A percentile compares a stretch with the other conserved stretches of the same genome.
phyloP scores from a whole-genome alignment of 2,888 invertebrate species.

The Erannis defoliaria region DNA sequence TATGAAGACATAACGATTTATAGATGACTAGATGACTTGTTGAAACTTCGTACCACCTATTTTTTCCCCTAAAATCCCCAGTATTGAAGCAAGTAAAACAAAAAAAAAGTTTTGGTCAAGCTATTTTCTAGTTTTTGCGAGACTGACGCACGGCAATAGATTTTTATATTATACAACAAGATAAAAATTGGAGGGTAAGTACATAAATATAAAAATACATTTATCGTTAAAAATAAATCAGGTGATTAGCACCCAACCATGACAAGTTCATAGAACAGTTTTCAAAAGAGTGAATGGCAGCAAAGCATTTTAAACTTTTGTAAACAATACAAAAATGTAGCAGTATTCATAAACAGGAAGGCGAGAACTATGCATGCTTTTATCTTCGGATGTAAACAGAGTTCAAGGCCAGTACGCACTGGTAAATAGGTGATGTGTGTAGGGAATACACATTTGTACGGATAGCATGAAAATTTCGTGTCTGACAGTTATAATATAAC shows the following conservation, averaged over 20 bases:
- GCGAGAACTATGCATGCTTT: conserved; percentile 19
- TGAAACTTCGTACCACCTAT: no score
- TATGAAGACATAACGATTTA: no score
- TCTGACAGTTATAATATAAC: no score
- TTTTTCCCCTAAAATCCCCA: no score
- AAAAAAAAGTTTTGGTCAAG: no score
- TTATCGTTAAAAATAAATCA: background rate
- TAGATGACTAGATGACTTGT: no score
- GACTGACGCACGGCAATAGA: no score
- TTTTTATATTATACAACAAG: no score
- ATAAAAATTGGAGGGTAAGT: no score
- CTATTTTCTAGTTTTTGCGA: no score
- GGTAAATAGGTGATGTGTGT: background rate
- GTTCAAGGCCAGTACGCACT: conserved; percentile 35
- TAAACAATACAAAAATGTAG: conserved; percentile 22
- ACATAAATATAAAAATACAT: background rate
- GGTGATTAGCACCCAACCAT: background rate
- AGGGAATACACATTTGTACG: background rate
- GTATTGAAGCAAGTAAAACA: no score
- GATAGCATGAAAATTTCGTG: background rate
- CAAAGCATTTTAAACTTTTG: background rate
- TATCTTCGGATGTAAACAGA: conserved; percentile 28
- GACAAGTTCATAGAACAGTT: conserved; percentile 9
- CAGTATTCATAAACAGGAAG: conserved; percentile 24
- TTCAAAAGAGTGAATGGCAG: background rate